Percentiles rank a stretch among this genome's conserved stretches.
Evolutionary conservation across 2,113 vertebrate species (phyloP).

Genomic region (Geococcyx californianus): DNA sequence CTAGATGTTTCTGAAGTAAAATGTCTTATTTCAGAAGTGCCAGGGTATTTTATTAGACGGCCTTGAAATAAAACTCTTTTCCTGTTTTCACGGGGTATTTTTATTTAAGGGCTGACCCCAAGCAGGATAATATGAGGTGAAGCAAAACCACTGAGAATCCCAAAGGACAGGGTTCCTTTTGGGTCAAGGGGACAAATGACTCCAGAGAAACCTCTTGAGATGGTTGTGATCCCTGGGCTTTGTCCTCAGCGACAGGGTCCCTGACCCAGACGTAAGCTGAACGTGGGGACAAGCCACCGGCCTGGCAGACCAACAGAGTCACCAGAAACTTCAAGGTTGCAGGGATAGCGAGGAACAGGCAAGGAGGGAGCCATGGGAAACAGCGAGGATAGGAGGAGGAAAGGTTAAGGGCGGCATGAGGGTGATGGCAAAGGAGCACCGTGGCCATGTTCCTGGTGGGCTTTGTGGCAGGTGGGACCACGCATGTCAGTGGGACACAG

Average conservation of each 20-base stretch:
- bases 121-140: not conserved
- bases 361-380: not conserved
- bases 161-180: not conserved
- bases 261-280: not conserved
- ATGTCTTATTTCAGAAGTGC: slow-evolving; percentile 28
- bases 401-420: not conserved
- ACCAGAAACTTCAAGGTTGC: not conserved
- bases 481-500: not conserved
- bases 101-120: slow-evolving; percentile 18
- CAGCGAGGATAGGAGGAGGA: not conserved
- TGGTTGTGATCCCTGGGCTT: not conserved
- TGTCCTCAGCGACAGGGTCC: not conserved
- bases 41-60: slow-evolving; percentile 33
- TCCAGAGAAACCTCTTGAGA: not conserved
- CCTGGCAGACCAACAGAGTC: not conserved
- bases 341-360: not conserved
- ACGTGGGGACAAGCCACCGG: not conserved
- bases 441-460: not conserved
- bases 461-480: not conserved
- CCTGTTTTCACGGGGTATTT: not conserved
- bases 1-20: slow-evolving; percentile 29
- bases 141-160: not conserved
- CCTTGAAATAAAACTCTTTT: slow-evolving; percentile 21
- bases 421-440: not conserved
- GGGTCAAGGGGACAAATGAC: not conserved